Percentiles rank a stretch among this genome's conserved stretches.
phyloP scores from a whole-genome alignment of 2,113 vertebrate species.

The Heliornis fulica region DNA sequence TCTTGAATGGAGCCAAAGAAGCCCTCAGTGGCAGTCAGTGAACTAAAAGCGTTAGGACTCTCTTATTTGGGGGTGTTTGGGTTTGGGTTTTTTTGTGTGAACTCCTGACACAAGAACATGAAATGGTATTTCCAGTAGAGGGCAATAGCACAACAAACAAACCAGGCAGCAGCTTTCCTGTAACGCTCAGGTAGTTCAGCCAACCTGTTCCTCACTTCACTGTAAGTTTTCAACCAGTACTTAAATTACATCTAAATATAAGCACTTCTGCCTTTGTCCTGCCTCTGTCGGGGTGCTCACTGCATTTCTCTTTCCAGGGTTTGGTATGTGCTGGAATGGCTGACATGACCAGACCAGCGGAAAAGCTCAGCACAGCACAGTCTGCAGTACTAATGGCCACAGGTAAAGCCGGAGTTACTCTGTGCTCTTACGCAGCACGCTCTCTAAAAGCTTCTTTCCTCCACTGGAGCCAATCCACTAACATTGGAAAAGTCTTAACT shows the following conservation, averaged over 20 bases:
- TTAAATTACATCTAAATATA: not conserved
- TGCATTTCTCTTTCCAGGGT: constrained; percentile 75
- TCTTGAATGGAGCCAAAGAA: not conserved
- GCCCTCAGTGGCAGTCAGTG: not conserved
- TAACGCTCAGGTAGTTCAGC: not conserved
- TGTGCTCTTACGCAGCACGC: not conserved
- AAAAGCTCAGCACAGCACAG: constrained; percentile 92
- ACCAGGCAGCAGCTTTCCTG: not conserved
- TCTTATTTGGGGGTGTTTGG: not conserved
- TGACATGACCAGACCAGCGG: constrained; percentile 93
- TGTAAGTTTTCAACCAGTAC: not conserved
- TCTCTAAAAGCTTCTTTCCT: not conserved
- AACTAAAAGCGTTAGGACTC: not conserved
- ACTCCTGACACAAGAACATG: not conserved
- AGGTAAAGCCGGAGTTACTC: constrained; percentile 72
- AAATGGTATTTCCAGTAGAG: constrained; percentile 23
- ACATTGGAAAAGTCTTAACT: not conserved
- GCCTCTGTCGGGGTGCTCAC: not conserved
- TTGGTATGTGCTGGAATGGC: constrained; percentile 92
- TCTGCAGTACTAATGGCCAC: constrained; percentile 93
- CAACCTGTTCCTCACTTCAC: not conserved
- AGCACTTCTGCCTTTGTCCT: not conserved
- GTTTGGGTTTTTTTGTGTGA: not conserved
- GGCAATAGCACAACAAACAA: constrained; percentile 9
- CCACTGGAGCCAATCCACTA: not conserved